These are phyloP conservation scores for Gobiocypris rarus DNA, from an alignment of 2,113 vertebrate genomes.

Conservation along the genomic window DNA sequence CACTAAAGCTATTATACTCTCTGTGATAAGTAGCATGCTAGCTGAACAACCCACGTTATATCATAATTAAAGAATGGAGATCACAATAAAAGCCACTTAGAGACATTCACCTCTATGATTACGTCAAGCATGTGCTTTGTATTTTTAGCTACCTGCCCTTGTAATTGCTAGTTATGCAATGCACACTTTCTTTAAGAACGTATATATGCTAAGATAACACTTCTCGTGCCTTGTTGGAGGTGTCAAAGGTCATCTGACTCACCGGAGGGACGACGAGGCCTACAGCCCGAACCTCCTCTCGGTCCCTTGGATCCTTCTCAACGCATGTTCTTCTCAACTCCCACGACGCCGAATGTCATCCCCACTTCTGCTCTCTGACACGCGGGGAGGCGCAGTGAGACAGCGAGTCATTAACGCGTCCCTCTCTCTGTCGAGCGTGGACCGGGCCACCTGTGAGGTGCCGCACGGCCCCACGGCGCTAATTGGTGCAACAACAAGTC, in stretches of 20 bases:
- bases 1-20: neutral
- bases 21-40: neutral
- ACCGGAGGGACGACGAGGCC: neutral
- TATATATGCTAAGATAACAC: neutral
- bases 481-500: slow-evolving; percentile 62
- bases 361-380: slow-evolving; percentile 26
- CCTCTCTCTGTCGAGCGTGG: slow-evolving; percentile 28
- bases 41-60: neutral
- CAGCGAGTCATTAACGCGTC: slow-evolving; percentile 54
- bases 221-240: neutral
- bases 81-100: slow-evolving; percentile 9
- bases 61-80: neutral
- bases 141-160: neutral
- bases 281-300: neutral
- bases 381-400: neutral
- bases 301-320: slow-evolving; percentile 28
- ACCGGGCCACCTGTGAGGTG: slow-evolving; percentile 46
- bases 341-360: slow-evolving; percentile 40
- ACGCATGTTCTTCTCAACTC: slow-evolving; percentile 50
- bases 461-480: slow-evolving; percentile 40
- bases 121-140: neutral
- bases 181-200: neutral
- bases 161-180: slow-evolving; percentile 6
- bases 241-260: slow-evolving; percentile 28
- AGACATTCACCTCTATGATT: neutral